Evolutionary conservation across 2,797 vertebrate species (phyloP), one percentile per base, ranked within the genome.

Genomic region (Characodon lateralis): DNA sequence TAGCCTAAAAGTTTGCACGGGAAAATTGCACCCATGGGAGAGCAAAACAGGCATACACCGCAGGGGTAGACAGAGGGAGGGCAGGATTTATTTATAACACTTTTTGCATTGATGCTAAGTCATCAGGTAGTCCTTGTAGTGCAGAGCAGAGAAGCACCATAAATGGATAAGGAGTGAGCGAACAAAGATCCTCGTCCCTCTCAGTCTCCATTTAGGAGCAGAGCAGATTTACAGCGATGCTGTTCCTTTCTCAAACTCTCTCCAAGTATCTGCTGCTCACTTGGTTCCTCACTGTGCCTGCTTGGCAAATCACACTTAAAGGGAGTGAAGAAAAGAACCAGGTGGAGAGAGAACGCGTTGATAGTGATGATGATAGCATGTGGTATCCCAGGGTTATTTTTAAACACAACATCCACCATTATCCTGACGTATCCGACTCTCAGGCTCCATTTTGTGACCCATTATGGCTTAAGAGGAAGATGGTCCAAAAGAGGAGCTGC

Each of bases 1-100:
- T 93, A 92, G 89, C 92, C 90, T 91, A 90, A 93, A 94, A 93
- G 92, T 93, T 94, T 91, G 83, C 88, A 86, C 53, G 76, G 83
- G 89, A 89, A 95, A 95, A 95, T 91, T 93, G 92, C 85, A 90
- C 93, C 89, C 93, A 87, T 90, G 92, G 93, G 92, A 93, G 76
- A 78, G 70, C 73, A 85, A 89, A 88, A 88, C 77, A 84, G 88
- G 89, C 61, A 83, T 74, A 78, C 78, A 73, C 88, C 76, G 66
- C 78, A 75, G 81, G 85, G 85, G 81, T 73, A 84, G 70, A 88
- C 35, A 71, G 80, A 80, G 85, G 74, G 82, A 86, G 87, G 86
- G 88, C 74, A 77, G 85, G 73, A 76, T 82, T 77, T 93, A 93
- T 95, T 94, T 92, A 91, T 89, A 93, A 89, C 66, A 69, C 84